A percentile compares a stretch with the other conserved stretches of the same genome.
These are phyloP conservation scores for Prorops nasuta DNA, from an alignment of 1,140 invertebrate genomes.

Conservation along the genomic window DNA sequence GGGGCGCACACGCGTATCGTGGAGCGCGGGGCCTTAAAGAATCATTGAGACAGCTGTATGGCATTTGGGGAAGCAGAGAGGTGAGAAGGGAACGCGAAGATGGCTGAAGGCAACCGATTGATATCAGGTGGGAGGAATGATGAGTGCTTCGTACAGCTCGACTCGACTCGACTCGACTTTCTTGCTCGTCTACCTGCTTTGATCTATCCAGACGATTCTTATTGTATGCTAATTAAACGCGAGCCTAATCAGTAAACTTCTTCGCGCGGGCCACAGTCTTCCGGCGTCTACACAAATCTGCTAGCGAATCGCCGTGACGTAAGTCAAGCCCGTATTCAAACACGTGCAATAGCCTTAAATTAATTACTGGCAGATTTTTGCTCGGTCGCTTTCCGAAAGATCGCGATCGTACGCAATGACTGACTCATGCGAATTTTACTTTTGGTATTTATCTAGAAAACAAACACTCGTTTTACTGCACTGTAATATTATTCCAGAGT, in stretches of 20 bases:
- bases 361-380: conserved; percentile 26
- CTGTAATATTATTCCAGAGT: too few relatives aligned
- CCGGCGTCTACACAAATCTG: not conserved
- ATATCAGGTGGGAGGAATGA: conserved; percentile 48
- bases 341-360: conserved; percentile 9
- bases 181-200: conserved; percentile 32
- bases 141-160: conserved; percentile 41
- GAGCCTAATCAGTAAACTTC: conserved; percentile 27
- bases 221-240: conserved; percentile 55
- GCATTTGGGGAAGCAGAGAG: conserved; percentile 12
- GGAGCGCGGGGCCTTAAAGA: too few relatives aligned
- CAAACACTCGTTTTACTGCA: too few relatives aligned
- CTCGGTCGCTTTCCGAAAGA: too few relatives aligned
- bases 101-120: conserved; percentile 48
- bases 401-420: too few relatives aligned
- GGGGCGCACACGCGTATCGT: not conserved
- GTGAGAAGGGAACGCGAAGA: conserved; percentile 22
- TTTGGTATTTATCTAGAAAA: too few relatives aligned
- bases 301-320: conserved; percentile 20
- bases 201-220: conserved; percentile 42
- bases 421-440: too few relatives aligned
- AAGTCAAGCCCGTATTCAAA: too few relatives aligned
- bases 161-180: conserved; percentile 35
- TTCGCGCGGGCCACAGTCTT: conserved; percentile 27
- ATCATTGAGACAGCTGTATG: conserved; percentile 3